Percentiles rank a stretch among this genome's conserved stretches.
phyloP scores from a whole-genome alignment of 2,888 invertebrate species.

The Nowickia ferox region DNA sequence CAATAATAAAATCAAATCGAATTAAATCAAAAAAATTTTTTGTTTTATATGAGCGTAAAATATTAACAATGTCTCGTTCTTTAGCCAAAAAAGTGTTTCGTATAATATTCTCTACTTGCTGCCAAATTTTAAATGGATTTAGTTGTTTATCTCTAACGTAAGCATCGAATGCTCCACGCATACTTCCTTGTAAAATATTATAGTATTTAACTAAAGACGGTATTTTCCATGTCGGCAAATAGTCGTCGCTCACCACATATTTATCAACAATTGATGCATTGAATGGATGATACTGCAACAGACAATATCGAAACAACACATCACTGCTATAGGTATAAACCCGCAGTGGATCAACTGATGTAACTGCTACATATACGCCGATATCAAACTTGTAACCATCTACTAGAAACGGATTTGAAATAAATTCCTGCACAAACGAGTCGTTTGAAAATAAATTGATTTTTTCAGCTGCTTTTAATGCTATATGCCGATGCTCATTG shows the following conservation, averaged over 20 bases:
- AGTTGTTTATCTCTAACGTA: constrained; percentile 87
- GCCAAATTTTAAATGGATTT: constrained; percentile 90
- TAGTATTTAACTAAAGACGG: constrained; percentile 89
- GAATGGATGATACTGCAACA: constrained; percentile 95
- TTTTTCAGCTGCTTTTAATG: constrained; percentile 88
- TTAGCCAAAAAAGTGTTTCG: constrained; percentile 88
- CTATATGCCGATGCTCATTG: constrained; percentile 94
- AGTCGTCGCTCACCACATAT: constrained; percentile 97
- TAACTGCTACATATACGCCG: constrained; percentile 95
- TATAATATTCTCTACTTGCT: constrained; percentile 91
- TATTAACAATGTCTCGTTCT: constrained; percentile 87
- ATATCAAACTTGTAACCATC: constrained; percentile 98
- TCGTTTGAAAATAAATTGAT: constrained; percentile 88
- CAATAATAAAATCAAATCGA: constrained; percentile 96
- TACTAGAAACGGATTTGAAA: constrained; percentile 93
- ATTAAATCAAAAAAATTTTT: constrained; percentile 96
- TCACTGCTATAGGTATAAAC: constrained; percentile 95
- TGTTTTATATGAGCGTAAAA: constrained; percentile 84
- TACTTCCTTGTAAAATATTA: constrained; percentile 89
- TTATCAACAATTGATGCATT: constrained; percentile 91
- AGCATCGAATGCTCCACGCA: constrained; percentile 94
- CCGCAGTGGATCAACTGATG: constrained; percentile 94
- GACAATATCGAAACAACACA: constrained; percentile 94
- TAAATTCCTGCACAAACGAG: constrained; percentile 95
- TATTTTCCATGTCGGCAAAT: constrained; percentile 96